A percentile compares a stretch with the other conserved stretches of the same genome.
These are phyloP conservation scores for Siderastrea radians DNA, from an alignment of 92 coral and sea anemone species.

Conservation along the genomic window DNA sequence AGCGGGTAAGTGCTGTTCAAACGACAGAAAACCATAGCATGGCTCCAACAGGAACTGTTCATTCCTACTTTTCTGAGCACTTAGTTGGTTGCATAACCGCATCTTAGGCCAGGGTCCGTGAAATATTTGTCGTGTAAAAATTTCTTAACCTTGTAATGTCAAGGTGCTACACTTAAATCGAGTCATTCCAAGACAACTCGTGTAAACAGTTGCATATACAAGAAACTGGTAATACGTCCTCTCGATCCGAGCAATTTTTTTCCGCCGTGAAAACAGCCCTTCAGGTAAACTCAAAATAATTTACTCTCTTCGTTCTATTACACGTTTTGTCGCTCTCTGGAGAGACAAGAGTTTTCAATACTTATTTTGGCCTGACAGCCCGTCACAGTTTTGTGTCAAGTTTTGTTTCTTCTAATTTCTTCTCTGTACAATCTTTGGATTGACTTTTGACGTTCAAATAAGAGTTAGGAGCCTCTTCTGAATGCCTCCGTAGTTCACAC, in stretches of 20 bases:
- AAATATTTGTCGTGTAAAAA: no score
- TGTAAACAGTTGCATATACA: neutral
- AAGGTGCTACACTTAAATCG: no score
- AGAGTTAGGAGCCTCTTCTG: constrained; percentile 18
- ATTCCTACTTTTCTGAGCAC: no score
- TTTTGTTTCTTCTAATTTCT: constrained; percentile 1
- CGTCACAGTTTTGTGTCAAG: constrained; percentile 33
- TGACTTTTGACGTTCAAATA: constrained; percentile 4
- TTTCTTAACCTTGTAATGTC: no score
- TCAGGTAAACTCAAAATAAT: neutral
- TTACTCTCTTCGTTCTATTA: neutral
- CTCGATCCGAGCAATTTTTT: neutral
- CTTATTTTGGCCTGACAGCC: no score
- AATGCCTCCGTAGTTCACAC: constrained; percentile 39
- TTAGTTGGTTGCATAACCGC: no score
- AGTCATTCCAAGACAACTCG: no score
- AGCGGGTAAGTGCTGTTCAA: no score
- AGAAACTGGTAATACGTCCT: no score
- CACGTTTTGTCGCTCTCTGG: neutral
- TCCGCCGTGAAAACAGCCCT: neutral
- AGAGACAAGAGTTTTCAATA: neutral
- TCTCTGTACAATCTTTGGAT: constrained; percentile 8
- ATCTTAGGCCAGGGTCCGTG: no score
- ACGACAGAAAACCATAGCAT: no score
- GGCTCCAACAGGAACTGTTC: no score